Evolutionary conservation across 2,797 vertebrate species (phyloP).

Genomic region (Aselliscus stoliczkanus): DNA sequence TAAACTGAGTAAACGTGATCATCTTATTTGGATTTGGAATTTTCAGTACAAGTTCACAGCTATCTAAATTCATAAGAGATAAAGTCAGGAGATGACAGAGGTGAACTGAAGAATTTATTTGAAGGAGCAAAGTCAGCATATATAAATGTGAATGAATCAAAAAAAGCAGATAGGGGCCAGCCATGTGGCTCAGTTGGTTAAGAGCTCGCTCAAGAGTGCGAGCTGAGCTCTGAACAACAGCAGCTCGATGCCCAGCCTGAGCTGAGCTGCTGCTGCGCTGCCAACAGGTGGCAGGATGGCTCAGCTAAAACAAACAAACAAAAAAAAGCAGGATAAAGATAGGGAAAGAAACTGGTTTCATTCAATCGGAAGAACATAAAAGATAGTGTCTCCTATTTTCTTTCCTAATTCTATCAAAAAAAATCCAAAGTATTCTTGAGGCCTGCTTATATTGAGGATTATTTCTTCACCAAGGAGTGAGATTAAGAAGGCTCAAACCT

Average conservation of each 20-base stretch:
- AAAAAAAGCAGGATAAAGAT: not conserved
- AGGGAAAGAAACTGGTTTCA: conserved; percentile 9
- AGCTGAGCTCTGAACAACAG: no score
- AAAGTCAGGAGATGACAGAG: not conserved
- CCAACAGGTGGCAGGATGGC: no score
- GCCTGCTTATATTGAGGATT: not conserved
- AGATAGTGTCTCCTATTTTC: not conserved
- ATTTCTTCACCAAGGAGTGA: conserved; percentile 28
- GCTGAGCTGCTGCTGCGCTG: no score
- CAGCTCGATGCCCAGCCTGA: no score
- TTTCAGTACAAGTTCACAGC: not conserved
- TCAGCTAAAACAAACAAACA: no score
- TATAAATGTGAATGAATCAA: conserved; percentile 12
- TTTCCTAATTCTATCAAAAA: conserved; percentile 41
- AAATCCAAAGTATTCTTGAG: conserved; percentile 17
- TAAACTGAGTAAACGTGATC: not conserved
- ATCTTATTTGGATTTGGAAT: conserved; percentile 39
- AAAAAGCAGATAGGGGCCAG: no score
- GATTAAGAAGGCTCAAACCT: not conserved
- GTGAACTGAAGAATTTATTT: conserved; percentile 35
- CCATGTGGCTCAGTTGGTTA: no score
- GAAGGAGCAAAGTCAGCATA: conserved; percentile 28
- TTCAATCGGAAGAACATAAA: conserved; percentile 21
- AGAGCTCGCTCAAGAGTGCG: no score
- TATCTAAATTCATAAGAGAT: conserved; percentile 41